These are phyloP conservation scores for Hesperophylax magnus DNA, from an alignment of 1,140 invertebrate species.

Conservation along the genomic window DNA sequence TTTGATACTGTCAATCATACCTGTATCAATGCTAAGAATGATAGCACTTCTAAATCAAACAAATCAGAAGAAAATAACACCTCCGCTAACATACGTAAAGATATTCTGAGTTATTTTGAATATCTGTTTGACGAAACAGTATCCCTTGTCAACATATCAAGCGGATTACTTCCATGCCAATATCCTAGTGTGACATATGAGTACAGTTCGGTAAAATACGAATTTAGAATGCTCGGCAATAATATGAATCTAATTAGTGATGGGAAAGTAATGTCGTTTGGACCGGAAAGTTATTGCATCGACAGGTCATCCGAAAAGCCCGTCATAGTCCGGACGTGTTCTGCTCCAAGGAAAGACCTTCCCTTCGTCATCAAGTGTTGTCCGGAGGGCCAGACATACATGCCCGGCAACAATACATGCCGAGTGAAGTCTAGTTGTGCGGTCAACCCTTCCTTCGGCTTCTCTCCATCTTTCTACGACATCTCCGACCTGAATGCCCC, in stretches of 20 bases:
- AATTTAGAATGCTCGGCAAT: slow-evolving; percentile 39
- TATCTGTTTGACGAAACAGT: slow-evolving; percentile 30
- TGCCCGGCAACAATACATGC: slow-evolving; percentile 40
- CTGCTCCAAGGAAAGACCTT: slow-evolving; percentile 58
- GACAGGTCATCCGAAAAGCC: slow-evolving; percentile 58
- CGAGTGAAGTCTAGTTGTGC: neutral
- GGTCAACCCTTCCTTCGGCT: slow-evolving; percentile 25
- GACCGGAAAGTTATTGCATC: slow-evolving; percentile 64
- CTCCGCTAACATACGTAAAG: too few species aligned
- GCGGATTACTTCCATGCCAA: slow-evolving; percentile 20
- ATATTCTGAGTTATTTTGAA: too few species aligned
- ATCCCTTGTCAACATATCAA: slow-evolving; percentile 29
- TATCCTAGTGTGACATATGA: slow-evolving; percentile 32
- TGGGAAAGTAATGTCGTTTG: slow-evolving; percentile 37
- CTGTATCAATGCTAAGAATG: slow-evolving; percentile 23
- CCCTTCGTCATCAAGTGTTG: slow-evolving; percentile 68
- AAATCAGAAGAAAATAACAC: too few species aligned
- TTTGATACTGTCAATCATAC: slow-evolving; percentile 45
- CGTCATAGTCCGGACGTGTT: slow-evolving; percentile 63
- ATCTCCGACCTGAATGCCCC: neutral
- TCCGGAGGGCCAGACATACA: slow-evolving; percentile 61
- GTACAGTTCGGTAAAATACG: slow-evolving; percentile 19
- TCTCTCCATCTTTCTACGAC: slow-evolving; percentile 42
- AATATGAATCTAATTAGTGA: neutral
- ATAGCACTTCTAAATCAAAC: too few species aligned